phyloP scores from a whole-genome alignment of 2,888 invertebrate species.

The Plagiodera versicolora region DNA sequence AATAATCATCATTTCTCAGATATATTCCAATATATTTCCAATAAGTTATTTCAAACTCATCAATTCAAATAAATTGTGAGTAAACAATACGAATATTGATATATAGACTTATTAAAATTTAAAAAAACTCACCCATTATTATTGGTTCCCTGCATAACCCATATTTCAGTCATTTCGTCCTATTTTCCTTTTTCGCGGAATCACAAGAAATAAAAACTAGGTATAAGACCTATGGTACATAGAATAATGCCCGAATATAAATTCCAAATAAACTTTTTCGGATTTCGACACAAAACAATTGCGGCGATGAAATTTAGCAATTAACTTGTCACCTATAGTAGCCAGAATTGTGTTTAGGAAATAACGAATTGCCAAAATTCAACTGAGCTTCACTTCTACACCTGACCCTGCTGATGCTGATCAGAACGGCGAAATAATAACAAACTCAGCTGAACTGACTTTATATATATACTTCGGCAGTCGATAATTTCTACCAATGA shows the following conservation, averaged over 20 bases:
- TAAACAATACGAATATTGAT: too few relatives aligned
- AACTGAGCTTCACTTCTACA: too few relatives aligned
- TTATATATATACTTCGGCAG: too few relatives aligned
- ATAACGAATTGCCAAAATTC: background rate
- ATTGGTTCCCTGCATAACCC: constrained; percentile 39
- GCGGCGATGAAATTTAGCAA: constrained; percentile 60
- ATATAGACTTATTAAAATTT: background rate
- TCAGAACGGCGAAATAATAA: too few relatives aligned
- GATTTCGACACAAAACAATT: constrained; percentile 58
- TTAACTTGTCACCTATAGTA: constrained; percentile 47
- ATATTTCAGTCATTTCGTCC: constrained; percentile 44
- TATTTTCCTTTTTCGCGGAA: constrained; percentile 4
- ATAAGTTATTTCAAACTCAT: too few relatives aligned
- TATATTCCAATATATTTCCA: too few relatives aligned
- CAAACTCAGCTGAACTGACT: too few relatives aligned
- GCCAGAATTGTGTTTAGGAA: constrained; percentile 41
- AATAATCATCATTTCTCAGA: too few relatives aligned
- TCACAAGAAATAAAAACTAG: constrained; percentile 35
- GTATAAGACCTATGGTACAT: constrained; percentile 56
- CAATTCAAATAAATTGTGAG: too few relatives aligned
- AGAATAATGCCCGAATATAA: constrained; percentile 53
- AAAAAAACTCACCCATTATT: constrained; percentile 40
- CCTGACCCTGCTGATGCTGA: too few relatives aligned
- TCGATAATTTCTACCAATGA: too few relatives aligned
- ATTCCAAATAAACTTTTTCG: constrained; percentile 49